A percentile compares a stretch with the other conserved stretches of the same genome.
Evolutionary conservation across 2,113 vertebrate genomes (phyloP).

Genomic region (Bufo gargarizans): DNA sequence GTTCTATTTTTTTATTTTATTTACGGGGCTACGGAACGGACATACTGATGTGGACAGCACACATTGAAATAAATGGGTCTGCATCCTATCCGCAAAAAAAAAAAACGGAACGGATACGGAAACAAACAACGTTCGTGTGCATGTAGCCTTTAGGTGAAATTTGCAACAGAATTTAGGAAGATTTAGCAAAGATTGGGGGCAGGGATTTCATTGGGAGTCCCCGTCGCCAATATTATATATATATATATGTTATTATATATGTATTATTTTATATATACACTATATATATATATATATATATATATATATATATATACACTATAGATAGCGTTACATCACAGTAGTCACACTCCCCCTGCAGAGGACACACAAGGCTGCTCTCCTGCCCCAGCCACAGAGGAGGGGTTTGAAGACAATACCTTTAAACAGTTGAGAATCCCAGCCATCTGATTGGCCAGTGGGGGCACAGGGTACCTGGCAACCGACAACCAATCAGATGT

Average conservation of each 20-base stretch:
- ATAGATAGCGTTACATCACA: background rate
- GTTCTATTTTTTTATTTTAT: no score
- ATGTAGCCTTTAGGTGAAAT: no score
- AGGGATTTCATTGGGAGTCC: no score
- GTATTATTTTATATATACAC: no score
- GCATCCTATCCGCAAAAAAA: no score
- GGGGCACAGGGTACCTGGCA: conserved; percentile 13
- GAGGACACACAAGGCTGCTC: conserved; percentile 18
- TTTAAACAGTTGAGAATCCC: conserved; percentile 6
- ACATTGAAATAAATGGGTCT: no score
- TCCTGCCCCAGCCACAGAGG: conserved; percentile 7
- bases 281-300: background rate
- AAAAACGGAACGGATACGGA: no score
- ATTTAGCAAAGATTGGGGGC: no score
- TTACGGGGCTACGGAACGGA: no score
- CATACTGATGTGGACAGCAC: no score
- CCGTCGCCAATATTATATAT: background rate
- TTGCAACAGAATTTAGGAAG: no score
- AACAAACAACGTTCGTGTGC: no score
- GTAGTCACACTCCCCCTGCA: conserved; percentile 7
- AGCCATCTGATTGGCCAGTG: background rate
- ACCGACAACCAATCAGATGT: conserved; percentile 40
- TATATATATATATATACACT: background rate
- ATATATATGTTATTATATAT: background rate
- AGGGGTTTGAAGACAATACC: conserved; percentile 34